A percentile compares a stretch with the other conserved stretches of the same genome.
Evolutionary conservation across 2,113 vertebrate species (phyloP).

Genomic region (Osmerus eperlanus): DNA sequence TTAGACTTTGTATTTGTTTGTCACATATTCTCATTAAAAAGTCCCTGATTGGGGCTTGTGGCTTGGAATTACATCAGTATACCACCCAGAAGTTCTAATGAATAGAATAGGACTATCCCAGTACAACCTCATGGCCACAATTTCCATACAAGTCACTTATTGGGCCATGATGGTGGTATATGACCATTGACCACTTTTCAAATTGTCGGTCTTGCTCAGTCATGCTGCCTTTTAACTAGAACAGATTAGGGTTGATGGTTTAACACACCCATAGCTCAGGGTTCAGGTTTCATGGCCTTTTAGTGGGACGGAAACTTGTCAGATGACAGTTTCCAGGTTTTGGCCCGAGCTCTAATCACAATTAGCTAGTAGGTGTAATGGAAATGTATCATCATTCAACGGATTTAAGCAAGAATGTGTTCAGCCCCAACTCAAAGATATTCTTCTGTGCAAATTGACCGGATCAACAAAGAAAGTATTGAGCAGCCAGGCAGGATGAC

Average conservation of each 20-base stretch:
- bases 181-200: conserved; percentile 18
- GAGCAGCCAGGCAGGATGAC: neutral
- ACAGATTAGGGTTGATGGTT: conserved; percentile 17
- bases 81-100: conserved; percentile 27
- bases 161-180: conserved; percentile 15
- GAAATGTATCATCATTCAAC: conserved; percentile 3
- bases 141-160: conserved; percentile 9
- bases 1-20: neutral
- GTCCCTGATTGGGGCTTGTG: conserved; percentile 18
- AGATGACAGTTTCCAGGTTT: conserved; percentile 10
- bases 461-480: neutral
- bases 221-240: conserved; percentile 19
- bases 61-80: conserved; percentile 24
- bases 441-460: too few relatives aligned
- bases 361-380: conserved; percentile 20
- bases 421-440: too few relatives aligned
- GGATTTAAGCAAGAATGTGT: too few relatives aligned
- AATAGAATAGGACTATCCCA: neutral
- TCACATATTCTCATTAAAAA: neutral
- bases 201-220: conserved; percentile 23
- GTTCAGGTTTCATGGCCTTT: conserved; percentile 33
- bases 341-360: conserved; percentile 14
- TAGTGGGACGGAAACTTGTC: conserved; percentile 30
- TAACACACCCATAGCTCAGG: conserved; percentile 6
- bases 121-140: neutral